These are phyloP conservation scores for Callitettix versicolor DNA, from an alignment of 1,140 invertebrate species.

Conservation along the genomic window DNA sequence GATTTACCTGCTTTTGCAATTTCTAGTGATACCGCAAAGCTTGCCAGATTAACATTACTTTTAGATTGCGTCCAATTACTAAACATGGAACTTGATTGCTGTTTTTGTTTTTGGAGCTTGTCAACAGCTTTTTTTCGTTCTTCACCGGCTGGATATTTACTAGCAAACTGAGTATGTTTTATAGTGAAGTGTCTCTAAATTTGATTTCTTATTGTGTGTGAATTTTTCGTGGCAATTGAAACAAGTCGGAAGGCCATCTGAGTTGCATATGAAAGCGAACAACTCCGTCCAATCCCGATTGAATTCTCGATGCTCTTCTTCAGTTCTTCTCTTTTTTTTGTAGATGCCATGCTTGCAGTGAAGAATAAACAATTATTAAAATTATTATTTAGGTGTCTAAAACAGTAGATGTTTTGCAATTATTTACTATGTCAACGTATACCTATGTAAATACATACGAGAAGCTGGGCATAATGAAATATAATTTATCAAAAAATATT, in stretches of 20 bases:
- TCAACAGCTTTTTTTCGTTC: constrained; percentile 28
- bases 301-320: constrained; percentile 25
- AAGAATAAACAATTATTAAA: neutral
- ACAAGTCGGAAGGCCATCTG: constrained; percentile 16
- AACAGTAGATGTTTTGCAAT: constrained; percentile 1
- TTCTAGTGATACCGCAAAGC: constrained; percentile 23
- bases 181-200: constrained; percentile 16
- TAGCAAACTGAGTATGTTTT: constrained; percentile 6
- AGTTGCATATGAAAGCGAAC: constrained; percentile 22
- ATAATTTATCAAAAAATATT: constrained; percentile 1
- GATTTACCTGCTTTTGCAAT: constrained; percentile 29
- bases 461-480: neutral
- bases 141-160: constrained; percentile 25
- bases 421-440: constrained; percentile 1
- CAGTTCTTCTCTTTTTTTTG: constrained; percentile 23
- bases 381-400: neutral
- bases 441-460: neutral
- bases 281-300: constrained; percentile 22
- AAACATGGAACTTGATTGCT: constrained; percentile 24
- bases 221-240: constrained; percentile 16
- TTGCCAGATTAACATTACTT: constrained; percentile 28
- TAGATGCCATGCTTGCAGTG: constrained; percentile 4
- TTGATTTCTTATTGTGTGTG: constrained; percentile 16
- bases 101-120: constrained; percentile 27
- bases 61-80: constrained; percentile 29